Percentiles rank a stretch among this genome's conserved stretches.
These are phyloP conservation scores for Dipodomys merriami DNA, from an alignment of 2,113 vertebrate species.

Conservation along the genomic window DNA sequence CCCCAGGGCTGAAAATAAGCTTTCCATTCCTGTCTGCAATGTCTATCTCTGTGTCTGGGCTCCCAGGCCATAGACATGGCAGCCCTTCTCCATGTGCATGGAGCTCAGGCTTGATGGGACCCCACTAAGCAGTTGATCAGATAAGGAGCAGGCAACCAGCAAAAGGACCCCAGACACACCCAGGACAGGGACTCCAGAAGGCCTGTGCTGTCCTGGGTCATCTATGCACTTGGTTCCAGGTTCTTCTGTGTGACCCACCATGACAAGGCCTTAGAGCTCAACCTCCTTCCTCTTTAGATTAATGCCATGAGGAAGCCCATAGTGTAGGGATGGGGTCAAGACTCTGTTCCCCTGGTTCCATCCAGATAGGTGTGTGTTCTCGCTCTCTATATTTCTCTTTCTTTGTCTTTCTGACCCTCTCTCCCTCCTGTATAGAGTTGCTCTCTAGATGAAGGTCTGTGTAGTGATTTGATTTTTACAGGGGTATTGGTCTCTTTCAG, in stretches of 20 bases:
- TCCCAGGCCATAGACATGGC: rapidly evolving
- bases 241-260: background rate
- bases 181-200: background rate
- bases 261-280: no score
- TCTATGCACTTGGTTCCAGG: no score
- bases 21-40: background rate
- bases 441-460: background rate
- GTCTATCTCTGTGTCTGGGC: no score
- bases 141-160: background rate
- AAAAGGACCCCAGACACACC: no score
- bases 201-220: background rate
- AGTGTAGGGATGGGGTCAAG: no score
- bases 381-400: background rate
- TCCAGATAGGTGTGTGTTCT: no score
- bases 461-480: rapidly evolving
- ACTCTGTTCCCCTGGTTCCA: background rate
- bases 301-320: no score
- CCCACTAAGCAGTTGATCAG: rapidly evolving
- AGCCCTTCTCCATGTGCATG: rapidly evolving
- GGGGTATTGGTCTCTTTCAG: constrained; percentile 82
- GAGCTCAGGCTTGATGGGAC: background rate
- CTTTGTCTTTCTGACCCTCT: no score
- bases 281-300: no score
- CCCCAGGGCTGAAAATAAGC: rapidly evolving
- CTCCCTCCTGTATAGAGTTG: background rate